Percentiles rank a stretch among this genome's conserved stretches.
These are phyloP conservation scores for Tarsius wallacei DNA, from an alignment of 2,797 vertebrate species.

Conservation along the genomic window DNA sequence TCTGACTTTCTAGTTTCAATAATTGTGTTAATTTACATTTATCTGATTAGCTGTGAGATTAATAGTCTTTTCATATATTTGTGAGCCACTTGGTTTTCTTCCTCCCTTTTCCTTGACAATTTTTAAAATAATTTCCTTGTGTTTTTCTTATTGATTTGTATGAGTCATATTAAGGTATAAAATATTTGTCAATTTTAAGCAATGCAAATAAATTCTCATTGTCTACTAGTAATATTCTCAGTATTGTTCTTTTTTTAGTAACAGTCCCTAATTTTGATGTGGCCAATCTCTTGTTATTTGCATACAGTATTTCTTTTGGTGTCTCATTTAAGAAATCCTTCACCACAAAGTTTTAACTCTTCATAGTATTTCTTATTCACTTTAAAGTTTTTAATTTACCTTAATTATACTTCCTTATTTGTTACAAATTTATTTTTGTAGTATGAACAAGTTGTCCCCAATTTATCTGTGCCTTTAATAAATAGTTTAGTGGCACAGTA, in stretches of 20 bases:
- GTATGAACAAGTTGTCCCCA: neutral
- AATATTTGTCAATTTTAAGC: slow-evolving; percentile 1
- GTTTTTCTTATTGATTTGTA: neutral
- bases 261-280: neutral
- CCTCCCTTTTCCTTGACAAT: neutral
- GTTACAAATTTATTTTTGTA: neutral
- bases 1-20: neutral
- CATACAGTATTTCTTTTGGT: neutral
- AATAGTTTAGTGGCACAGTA: neutral
- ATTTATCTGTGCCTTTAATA: neutral
- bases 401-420: neutral
- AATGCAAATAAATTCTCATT: neutral
- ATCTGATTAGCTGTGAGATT: neutral
- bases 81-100: neutral
- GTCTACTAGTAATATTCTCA: neutral
- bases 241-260: neutral
- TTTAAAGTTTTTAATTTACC: neutral
- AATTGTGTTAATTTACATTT: neutral
- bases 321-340: neutral
- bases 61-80: neutral
- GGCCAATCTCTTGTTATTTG: neutral
- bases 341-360: neutral
- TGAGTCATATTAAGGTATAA: neutral
- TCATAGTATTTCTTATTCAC: neutral
- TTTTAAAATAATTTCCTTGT: neutral